These are phyloP conservation scores for Nesoenas mayeri DNA, from an alignment of 2,113 vertebrate species.

Conservation along the genomic window DNA sequence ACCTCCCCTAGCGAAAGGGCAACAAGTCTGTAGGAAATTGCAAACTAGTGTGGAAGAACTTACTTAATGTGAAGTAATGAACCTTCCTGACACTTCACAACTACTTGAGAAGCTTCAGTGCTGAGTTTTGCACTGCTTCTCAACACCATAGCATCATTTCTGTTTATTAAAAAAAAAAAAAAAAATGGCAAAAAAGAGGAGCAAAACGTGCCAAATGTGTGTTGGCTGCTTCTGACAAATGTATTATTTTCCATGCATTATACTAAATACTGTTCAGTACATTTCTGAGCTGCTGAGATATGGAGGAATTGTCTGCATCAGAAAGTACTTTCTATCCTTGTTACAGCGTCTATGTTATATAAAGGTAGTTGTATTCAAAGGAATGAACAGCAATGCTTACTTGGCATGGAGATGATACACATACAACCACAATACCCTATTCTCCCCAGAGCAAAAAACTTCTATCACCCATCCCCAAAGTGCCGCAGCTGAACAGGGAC, in stretches of 20 bases:
- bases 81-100: background rate
- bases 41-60: background rate
- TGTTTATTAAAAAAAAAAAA: background rate
- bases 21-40: background rate
- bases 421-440: background rate
- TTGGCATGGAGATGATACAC: background rate
- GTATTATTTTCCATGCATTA: background rate
- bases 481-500: accelerated
- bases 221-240: background rate
- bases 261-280: background rate
- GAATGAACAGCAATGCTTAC: background rate
- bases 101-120: background rate
- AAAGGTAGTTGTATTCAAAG: background rate
- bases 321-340: background rate
- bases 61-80: background rate
- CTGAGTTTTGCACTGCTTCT: background rate
- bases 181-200: background rate
- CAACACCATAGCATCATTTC: background rate
- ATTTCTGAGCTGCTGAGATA: background rate
- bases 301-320: background rate
- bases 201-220: background rate
- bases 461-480: background rate
- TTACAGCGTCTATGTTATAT: accelerated
- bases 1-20: background rate
- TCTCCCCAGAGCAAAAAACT: background rate